Base-by-base conservation (phyloP, 2,888 invertebrate species). In the Chorisops tibialis region DNA sequence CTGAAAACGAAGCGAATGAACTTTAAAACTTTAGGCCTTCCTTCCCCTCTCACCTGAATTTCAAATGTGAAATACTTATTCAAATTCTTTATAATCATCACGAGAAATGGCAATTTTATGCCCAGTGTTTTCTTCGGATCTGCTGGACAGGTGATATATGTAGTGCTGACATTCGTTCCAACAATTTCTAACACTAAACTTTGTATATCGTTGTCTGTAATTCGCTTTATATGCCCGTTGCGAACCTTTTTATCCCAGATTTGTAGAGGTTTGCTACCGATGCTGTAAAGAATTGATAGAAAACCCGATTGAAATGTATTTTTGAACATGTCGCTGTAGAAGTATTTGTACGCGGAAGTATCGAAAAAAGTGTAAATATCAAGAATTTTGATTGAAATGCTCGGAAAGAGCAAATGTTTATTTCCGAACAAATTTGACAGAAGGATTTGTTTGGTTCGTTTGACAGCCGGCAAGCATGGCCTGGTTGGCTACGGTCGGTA, bases 31-130 rank as follows among this genome's bases (percentile, higher is more conserved):
- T n/a, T n/a, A 30, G 4, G 49, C 37, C 37, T 6, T 22, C 19
- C 38, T 6, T 2, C 37, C 18, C 14, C 1, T n/a, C 69, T 77
- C 76, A 95, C 95, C 86, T 94, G 94, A 63, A 97, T 92, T 87
- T 96, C 96, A 79, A 96, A 93, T 43, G 93, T 91, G 75, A 95
- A 96, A 79, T 93, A 93, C 74, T 93, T 91, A 76, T 94, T 94
- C 71, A 95, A 82, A 80, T 96, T 96, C 80, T 96, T 97, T 62
- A 96, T 90, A 62, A 96, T 91, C 88, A 96, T 90, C 63, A 96
- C 93, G 71, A 97, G 82, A 80, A 91, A 92, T 0, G 96, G 95
- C 69, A 97, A 80, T 79, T 93, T 93, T 70, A 96, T 93, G 39
- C 95, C 93, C n/a, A 97, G 83, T 1, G 92, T 91, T 75, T 91